Base-by-base conservation (phyloP, 2,888 invertebrate species). In the Anarsia innoxiella region DNA sequence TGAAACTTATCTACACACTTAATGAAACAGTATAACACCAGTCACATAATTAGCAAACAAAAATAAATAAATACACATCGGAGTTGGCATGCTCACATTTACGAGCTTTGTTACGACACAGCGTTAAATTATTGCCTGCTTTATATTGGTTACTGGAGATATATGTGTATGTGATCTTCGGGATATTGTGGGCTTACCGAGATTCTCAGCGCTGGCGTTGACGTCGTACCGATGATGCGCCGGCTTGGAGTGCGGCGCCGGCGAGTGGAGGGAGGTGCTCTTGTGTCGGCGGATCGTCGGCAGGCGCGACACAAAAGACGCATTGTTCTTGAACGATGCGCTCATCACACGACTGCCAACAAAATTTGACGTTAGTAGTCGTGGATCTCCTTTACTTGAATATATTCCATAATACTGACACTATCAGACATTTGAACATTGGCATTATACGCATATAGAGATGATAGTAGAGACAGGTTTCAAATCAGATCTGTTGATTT, bases 241-340 rank as follows among this genome's bases (percentile, higher is more conserved):
- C 43, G 88, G 88, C 55, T 88, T 86, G 59, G 83, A 80, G 76
- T 88, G 89, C 53, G 89, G 86, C 51, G 90, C 91, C 28, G 93
- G 92, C 42, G 92, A 90, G 72, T 93, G 93, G 61, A 92, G 87
- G 44, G 92, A 90, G 53, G 91, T 90, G 68, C 91, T 91, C 74
- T 93, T 92, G 85, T 92, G 91, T 27, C 94, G 88, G 43, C 94
- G 89, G 74, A 94, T 94, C 47, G 94, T 94, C 57, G 95, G 95
- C 77, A 95, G 88, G 55, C 95, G 90, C 64, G 95, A 94, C 72
- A 95, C 95, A 86, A 96, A 96, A 39, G 95, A 95, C 55, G 95
- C 92, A 84, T 95, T 95, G 88, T 94, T 94, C 88, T 95, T 95
- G 88, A 94, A 95, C 77, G 94, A 94, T 66, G 92, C 90, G 66